Conservation (phyloP, 2,888 invertebrate species). For the Dioctria rufipes region DNA sequence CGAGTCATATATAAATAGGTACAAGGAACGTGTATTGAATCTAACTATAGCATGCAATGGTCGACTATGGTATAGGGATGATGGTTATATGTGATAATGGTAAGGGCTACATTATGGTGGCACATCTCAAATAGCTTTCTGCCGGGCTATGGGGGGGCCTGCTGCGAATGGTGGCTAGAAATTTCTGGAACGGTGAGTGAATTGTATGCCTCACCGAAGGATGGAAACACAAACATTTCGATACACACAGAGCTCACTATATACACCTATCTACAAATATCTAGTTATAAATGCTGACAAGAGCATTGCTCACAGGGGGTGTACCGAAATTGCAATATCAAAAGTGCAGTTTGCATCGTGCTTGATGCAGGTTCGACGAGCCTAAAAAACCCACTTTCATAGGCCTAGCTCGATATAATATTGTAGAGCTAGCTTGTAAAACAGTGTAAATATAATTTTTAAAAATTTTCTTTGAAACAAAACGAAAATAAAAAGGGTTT, state of each 20-base stretch:
- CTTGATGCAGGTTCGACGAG: slow-evolving; percentile 62
- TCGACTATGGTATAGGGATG: background rate
- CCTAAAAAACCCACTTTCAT: slow-evolving; percentile 59
- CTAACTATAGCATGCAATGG: background rate
- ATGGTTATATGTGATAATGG: slow-evolving; percentile 27
- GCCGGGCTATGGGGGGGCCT: slow-evolving; percentile 2
- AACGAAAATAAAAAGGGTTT: background rate
- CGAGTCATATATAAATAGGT: background rate
- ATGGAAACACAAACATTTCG: slow-evolving; percentile 47
- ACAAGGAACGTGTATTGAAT: slow-evolving; percentile 25
- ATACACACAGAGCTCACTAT: slow-evolving; percentile 14
- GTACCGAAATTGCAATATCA: slow-evolving; percentile 60
- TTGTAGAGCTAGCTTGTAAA: slow-evolving; percentile 58
- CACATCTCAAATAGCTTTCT: slow-evolving; percentile 5
- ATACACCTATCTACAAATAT: slow-evolving; percentile 12
- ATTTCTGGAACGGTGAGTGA: slow-evolving; percentile 48
- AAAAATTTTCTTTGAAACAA: slow-evolving; percentile 1
- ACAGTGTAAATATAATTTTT: slow-evolving; percentile 35
- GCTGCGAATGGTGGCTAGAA: slow-evolving; percentile 28
- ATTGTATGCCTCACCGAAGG: slow-evolving; percentile 34
- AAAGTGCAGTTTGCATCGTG: slow-evolving; percentile 62
- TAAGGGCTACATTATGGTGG: slow-evolving; percentile 41
- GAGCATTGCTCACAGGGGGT: slow-evolving; percentile 59
- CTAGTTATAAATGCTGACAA: slow-evolving; percentile 52
- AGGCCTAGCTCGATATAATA: slow-evolving; percentile 58